A percentile compares a stretch with the other conserved stretches of the same genome.
Conservation (phyloP, 2,113 vertebrate species). For the Prionailurus viverrinus region DNA sequence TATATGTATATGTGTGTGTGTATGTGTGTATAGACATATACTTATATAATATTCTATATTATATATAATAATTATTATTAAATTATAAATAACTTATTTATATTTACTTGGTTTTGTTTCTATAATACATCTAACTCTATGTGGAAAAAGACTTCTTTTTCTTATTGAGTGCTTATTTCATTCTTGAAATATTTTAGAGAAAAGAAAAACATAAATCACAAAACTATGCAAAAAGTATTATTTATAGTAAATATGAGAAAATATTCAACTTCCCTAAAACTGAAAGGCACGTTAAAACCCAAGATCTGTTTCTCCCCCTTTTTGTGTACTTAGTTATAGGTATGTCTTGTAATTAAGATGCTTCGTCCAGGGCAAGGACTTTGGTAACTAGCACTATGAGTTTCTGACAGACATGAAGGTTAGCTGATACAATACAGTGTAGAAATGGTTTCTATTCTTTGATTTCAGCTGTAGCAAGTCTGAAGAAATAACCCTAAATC, state of each 20-base stretch:
- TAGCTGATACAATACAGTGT: not conserved
- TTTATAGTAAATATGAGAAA: not conserved
- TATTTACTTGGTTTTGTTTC: not conserved
- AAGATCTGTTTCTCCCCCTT: not conserved
- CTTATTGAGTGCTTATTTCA: slow-evolving; percentile 13
- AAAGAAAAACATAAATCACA: slow-evolving; percentile 26
- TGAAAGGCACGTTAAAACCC: not conserved
- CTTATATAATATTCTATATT: not conserved
- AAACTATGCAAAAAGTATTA: not conserved
- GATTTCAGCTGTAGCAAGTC: not conserved
- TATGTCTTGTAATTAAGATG: not conserved
- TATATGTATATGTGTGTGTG: not conserved
- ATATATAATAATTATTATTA: not conserved
- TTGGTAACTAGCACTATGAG: not conserved
- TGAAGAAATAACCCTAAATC: not conserved
- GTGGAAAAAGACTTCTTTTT: not conserved
- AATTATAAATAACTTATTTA: not conserved
- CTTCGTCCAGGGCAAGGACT: not conserved
- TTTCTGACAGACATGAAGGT: not conserved
- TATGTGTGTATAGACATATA: not conserved
- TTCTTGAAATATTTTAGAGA: slow-evolving; percentile 1
- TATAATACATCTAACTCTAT: not conserved
- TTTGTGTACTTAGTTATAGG: not conserved
- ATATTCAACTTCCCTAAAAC: slow-evolving; percentile 6
- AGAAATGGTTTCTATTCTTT: not conserved